Percentiles rank a stretch among this genome's conserved stretches.
phyloP scores from a whole-genome alignment of 2,888 invertebrate species.

The Pseudolycoriella hygida region DNA sequence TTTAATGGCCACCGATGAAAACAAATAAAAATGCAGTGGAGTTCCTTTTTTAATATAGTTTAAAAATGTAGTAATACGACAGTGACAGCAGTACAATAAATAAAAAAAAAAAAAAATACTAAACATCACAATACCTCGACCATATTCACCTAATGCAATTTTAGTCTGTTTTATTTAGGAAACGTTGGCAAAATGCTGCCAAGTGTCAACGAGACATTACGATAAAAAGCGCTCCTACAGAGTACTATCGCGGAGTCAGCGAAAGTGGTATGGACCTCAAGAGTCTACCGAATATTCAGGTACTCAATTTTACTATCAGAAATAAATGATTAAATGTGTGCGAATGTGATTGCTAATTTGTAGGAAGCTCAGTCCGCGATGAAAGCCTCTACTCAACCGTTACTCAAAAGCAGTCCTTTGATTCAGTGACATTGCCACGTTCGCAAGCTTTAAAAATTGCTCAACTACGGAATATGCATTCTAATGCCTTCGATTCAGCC shows the following conservation, averaged over 20 bases:
- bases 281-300: slow-evolving; percentile 31
- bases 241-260: slow-evolving; percentile 35
- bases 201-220: slow-evolving; percentile 15
- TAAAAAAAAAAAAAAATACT: too few relatives aligned
- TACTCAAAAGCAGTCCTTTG: slow-evolving; percentile 10
- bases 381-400: slow-evolving; percentile 17
- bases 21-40: too few relatives aligned
- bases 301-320: neutral
- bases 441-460: slow-evolving; percentile 1
- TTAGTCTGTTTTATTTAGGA: slow-evolving; percentile 34
- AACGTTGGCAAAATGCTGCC: slow-evolving; percentile 36
- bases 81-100: too few relatives aligned
- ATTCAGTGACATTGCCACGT: slow-evolving; percentile 5
- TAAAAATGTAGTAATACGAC: too few relatives aligned
- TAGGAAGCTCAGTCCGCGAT: slow-evolving; percentile 26
- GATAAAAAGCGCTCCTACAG: slow-evolving; percentile 38
- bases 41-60: too few relatives aligned
- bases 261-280: slow-evolving; percentile 28
- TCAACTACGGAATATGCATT: neutral
- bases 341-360: too few relatives aligned
- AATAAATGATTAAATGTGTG: too few relatives aligned
- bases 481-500: neutral
- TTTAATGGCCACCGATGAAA: too few relatives aligned
- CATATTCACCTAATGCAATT: slow-evolving; percentile 14
- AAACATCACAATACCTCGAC: too few relatives aligned